Evolutionary conservation across 2,113 vertebrate genomes (phyloP).

Genomic region (Grammomys dolichurus): DNA sequence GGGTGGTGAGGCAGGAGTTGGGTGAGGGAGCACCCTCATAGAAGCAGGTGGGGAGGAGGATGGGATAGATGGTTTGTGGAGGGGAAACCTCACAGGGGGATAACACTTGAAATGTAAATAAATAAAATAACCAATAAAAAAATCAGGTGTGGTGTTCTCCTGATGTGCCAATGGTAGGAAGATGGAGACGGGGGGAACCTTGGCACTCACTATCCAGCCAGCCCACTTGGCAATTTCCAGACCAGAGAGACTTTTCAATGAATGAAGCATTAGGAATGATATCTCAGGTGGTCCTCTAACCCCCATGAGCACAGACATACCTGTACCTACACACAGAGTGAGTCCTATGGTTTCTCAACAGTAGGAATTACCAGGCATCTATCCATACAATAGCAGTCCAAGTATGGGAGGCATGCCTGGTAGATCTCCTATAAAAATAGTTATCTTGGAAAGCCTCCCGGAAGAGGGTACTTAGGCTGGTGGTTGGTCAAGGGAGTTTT

Average conservation of each 20-base stretch:
- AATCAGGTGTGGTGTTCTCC: background rate
- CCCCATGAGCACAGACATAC: background rate
- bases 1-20: too few species aligned
- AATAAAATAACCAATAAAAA: background rate
- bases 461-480: conserved; percentile 40
- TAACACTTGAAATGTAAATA: too few species aligned
- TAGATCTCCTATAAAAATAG: conserved; percentile 24
- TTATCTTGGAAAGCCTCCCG: conserved; percentile 16
- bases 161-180: too few species aligned
- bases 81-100: too few species aligned
- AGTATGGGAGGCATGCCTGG: conserved; percentile 5
- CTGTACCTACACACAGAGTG: background rate
- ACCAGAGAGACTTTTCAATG: too few species aligned
- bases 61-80: too few species aligned
- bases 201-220: background rate
- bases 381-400: conserved; percentile 5
- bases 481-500: conserved; percentile 17
- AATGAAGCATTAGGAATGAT: background rate
- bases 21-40: too few species aligned
- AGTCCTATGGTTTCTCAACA: background rate
- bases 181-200: background rate
- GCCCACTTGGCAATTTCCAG: background rate
- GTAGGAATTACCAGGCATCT: background rate
- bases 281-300: background rate
- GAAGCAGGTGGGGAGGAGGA: too few species aligned